Evolutionary conservation across 2,888 invertebrate species (phyloP).

Genomic region (Stenolophus ochropezus): DNA sequence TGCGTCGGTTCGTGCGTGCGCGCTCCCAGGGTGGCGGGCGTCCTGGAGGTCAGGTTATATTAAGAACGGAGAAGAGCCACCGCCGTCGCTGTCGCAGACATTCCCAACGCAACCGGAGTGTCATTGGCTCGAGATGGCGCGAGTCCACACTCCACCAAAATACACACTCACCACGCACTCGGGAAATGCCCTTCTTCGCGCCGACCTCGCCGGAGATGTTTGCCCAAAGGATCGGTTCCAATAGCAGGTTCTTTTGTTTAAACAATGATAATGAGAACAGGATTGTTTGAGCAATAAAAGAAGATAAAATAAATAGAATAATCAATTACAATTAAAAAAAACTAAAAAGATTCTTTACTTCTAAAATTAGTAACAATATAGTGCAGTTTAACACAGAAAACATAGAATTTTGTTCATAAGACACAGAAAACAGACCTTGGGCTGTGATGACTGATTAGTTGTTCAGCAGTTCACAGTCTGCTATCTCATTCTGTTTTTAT

Average conservation of each 20-base stretch:
- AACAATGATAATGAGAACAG: neutral
- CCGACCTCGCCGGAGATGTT: neutral
- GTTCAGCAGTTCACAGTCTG: no score
- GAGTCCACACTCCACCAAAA: constrained; percentile 24
- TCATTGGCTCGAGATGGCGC: constrained; percentile 51
- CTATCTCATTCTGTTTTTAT: no score
- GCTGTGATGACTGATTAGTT: no score
- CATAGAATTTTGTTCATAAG: no score
- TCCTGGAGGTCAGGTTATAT: constrained; percentile 69
- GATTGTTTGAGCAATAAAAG: no score
- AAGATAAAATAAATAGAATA: no score
- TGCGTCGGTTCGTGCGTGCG: neutral
- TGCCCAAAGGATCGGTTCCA: neutral
- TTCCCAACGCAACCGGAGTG: constrained; percentile 45
- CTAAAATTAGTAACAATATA: no score
- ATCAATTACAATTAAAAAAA: no score
- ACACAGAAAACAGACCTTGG: no score
- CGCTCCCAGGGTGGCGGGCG: constrained; percentile 63
- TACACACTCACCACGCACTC: constrained; percentile 20
- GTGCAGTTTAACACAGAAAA: no score
- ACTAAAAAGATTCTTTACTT: no score
- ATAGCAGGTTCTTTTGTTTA: neutral
- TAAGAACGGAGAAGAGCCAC: constrained; percentile 66
- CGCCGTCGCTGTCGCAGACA: constrained; percentile 31
- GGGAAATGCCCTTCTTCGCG: constrained; percentile 19